Conservation (phyloP, 1,140 invertebrate species). For the Chrysoperla carnea region DNA sequence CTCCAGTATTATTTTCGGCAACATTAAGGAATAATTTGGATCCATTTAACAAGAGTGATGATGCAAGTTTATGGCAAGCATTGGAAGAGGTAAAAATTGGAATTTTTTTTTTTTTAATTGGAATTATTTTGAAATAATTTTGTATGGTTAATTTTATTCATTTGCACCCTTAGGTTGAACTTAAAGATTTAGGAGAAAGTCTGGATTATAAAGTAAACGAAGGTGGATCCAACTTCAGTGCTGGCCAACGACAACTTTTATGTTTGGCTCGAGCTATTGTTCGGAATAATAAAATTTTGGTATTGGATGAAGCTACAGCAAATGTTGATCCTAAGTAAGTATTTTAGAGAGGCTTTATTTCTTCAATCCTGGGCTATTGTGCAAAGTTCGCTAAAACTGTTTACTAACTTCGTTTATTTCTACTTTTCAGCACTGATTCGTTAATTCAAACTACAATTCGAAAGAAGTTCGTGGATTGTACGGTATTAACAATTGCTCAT, state of each 20-base stretch:
- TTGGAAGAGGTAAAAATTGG: constrained; percentile 13
- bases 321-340: constrained; percentile 60
- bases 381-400: not conserved
- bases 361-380: not conserved
- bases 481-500: constrained; percentile 60
- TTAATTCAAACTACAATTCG: constrained; percentile 41
- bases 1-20: constrained; percentile 44
- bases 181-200: constrained; percentile 33
- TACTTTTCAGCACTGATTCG: constrained; percentile 34
- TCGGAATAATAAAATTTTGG: constrained; percentile 54
- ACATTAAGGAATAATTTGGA: constrained; percentile 40
- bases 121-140: not conserved
- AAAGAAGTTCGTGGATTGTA: constrained; percentile 40
- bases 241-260: constrained; percentile 61
- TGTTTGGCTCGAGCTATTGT: constrained; percentile 65
- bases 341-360: not conserved
- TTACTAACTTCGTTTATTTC: constrained; percentile 1
- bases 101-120: too few relatives aligned
- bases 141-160: not conserved
- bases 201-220: constrained; percentile 36
- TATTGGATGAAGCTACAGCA: constrained; percentile 72
- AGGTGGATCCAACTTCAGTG: constrained; percentile 58
- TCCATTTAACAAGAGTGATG: constrained; percentile 32
- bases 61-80: constrained; percentile 16
- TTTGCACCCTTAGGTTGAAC: constrained; percentile 29